Evolutionary conservation across 2,797 vertebrate species (phyloP), one percentile per base, ranked within the genome.

Genomic region (Champsocephalus esox): DNA sequence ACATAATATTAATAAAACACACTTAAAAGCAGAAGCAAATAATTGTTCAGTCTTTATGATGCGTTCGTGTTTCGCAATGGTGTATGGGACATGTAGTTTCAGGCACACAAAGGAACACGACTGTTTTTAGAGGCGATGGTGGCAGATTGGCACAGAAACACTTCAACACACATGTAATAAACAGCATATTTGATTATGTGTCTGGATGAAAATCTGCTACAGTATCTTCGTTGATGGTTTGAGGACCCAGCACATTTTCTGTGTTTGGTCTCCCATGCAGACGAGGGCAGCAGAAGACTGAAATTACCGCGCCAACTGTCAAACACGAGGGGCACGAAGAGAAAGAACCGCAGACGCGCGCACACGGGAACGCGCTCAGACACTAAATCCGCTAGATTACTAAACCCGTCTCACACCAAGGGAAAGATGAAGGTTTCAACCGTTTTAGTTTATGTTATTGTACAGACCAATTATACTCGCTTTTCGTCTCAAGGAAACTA

Each of bases 351-450:
- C 72, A 1, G 64, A 12, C 56, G 79, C 86, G 87, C 87, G 82
- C 86, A 17, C 24, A 17, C 80, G 70, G 59, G 88, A 49, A 64
- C 80, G 91, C 80, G 89, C 89, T 41, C 4, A 5, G 82, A 89
- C 80, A 81, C 84, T 79, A 92, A 94, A 95, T 94, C 94, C 92
- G 91, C 92, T 93, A 92, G 89, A 91, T 85, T 81, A 88, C 66
- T 79, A 75, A 86, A 91, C 55, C 80, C 68, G 74, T 83, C 76
- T 84, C 71, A 63, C 77, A 73, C 49, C 28, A n/a, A n/a, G 52
- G 62, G 66, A 70, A 76, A 70, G 55, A 81, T 79, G 77, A 75
- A 54, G 70, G 64, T 78, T 79, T 84, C 64, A 4, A 51, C 28
- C 50, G 49, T 46, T 76, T 80, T 44, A 41, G 19, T 46, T 12